Percentiles rank a stretch among this genome's conserved stretches.
Conservation (phyloP, 2,888 invertebrate genomes). For the Nemotelus pantherinus region DNA sequence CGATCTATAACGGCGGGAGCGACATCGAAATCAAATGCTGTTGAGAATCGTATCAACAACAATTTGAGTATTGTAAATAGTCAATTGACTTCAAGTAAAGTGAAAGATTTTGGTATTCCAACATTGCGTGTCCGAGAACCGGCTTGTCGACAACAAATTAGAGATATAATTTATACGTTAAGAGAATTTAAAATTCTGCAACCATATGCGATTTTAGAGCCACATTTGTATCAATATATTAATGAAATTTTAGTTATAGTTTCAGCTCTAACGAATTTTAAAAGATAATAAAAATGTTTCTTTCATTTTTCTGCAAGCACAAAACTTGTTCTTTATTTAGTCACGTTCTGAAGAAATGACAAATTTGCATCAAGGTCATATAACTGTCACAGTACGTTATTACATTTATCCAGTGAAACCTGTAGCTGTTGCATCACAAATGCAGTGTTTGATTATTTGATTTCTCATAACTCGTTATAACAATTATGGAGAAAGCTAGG, state of each 20-base stretch:
- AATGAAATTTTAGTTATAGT: slow-evolving; percentile 62
- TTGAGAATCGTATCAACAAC: slow-evolving; percentile 25
- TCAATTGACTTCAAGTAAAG: slow-evolving; percentile 59
- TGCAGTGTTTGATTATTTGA: too few species aligned
- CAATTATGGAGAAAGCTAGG: too few species aligned
- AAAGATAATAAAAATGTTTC: slow-evolving; percentile 58
- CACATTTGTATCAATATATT: slow-evolving; percentile 59
- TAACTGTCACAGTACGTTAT: too few species aligned
- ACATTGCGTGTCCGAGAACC: slow-evolving; percentile 60
- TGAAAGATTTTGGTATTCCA: slow-evolving; percentile 59
- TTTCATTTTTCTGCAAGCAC: slow-evolving; percentile 40
- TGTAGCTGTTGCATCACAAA: too few species aligned
- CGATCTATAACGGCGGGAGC: not conserved
- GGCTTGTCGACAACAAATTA: slow-evolving; percentile 61
- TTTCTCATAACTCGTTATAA: too few species aligned
- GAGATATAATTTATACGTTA: slow-evolving; percentile 57
- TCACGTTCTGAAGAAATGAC: not conserved
- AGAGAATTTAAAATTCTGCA: slow-evolving; percentile 61
- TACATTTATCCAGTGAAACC: too few species aligned
- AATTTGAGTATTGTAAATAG: slow-evolving; percentile 59
- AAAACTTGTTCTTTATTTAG: slow-evolving; percentile 21
- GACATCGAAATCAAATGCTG: slow-evolving; percentile 6
- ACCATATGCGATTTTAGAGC: slow-evolving; percentile 59
- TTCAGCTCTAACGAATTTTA: slow-evolving; percentile 61
- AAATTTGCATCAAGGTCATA: too few species aligned